Evolutionary conservation across 53 echinoderm and acorn worm species (phyloP), one percentile per base, ranked within the genome.

Genomic region (Actinopyga echinites): DNA sequence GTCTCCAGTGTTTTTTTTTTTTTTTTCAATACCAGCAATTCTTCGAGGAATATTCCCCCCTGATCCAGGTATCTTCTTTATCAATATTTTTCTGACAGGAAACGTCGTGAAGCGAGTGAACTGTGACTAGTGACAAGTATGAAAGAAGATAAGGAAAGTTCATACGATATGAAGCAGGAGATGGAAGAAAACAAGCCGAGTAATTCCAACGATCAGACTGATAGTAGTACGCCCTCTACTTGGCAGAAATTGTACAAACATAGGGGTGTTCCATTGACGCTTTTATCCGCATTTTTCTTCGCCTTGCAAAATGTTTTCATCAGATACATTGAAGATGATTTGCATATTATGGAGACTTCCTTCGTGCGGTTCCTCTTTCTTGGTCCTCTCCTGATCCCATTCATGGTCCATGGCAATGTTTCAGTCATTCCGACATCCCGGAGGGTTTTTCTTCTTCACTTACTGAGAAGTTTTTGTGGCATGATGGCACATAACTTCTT

Each of bases 341-440:
- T 71, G 2, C 71, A 71, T 25, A 28, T 71, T 11, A 71, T 71
- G 71, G 71, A 71, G 15, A 15, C 40, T 19, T 71, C 71, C 31
- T 71, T 71, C 71, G 40, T 23, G 21, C 43, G 71, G 25, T 71
- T 5, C 37, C 3, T 71, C 17, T 71, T 38, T 42, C 71, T 42
- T 20, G 21, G 24, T 9, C n/a, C 44, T 5, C 24, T 71, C 1
- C 25, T 71, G 24, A 71, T 29, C 13, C 71, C 71, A 23, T 22
- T 42, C 42, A 71, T 71, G 71, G 22, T 71, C 42, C 21, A 44
- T 28, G 15, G 24, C 6, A 71, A 44, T 15, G 23, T 71, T 4
- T 17, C 71, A 37, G 5, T 71, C 44, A 40, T 24, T 15, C 71
- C 71, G 21, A 44, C 40, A 44, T 71, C 71, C 5, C 23, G 42